phyloP scores from a whole-genome alignment of 2,888 invertebrate genomes.

The Stenolophus ochropezus region DNA sequence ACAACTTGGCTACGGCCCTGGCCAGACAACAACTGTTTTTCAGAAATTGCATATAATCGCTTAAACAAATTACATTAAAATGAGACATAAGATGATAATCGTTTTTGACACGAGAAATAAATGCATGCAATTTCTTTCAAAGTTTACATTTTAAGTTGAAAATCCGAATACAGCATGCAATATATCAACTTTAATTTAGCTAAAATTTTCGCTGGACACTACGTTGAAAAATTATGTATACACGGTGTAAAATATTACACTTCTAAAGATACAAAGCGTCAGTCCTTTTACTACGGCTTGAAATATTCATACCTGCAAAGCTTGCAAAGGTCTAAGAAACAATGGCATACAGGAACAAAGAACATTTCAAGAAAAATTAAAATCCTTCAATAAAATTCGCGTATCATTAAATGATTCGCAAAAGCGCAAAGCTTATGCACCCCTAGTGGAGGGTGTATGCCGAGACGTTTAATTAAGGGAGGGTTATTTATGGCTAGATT shows the following conservation, averaged over 20 bases:
- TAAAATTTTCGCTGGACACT: not conserved
- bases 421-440: not conserved
- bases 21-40: no score
- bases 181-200: not conserved
- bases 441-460: not conserved
- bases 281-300: not conserved
- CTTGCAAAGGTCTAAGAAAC: not conserved
- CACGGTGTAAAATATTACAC: not conserved
- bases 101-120: no score
- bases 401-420: constrained; percentile 26
- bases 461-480: constrained; percentile 55
- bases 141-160: no score
- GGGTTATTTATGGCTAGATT: constrained; percentile 54
- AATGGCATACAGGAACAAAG: not conserved
- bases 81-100: no score
- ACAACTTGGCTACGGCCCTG: no score
- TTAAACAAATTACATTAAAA: no score
- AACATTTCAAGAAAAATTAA: not conserved
- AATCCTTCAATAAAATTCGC: constrained; percentile 6
- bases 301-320: not conserved
- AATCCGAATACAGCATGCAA: no score
- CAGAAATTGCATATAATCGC: no score
- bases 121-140: no score
- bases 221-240: not conserved
- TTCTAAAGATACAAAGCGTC: not conserved